Conservation (phyloP, 2,888 invertebrate species). For the Xestia sexstrigata region DNA sequence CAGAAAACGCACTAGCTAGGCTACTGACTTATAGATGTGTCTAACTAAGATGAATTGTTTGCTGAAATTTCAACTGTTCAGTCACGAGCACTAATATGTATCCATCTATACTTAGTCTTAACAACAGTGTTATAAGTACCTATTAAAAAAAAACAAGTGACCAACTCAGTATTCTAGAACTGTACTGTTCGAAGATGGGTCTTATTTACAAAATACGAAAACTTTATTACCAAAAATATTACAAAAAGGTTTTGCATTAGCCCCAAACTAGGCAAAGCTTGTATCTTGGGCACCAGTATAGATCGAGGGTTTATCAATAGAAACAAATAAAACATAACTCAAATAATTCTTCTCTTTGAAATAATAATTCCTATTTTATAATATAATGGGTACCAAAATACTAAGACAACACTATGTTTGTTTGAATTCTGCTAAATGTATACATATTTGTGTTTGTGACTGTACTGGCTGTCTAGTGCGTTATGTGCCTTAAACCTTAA, state of each 20-base stretch:
- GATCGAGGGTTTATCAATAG: too few species aligned
- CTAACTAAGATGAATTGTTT: not conserved
- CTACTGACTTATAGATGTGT: not conserved
- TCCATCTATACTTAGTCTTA: not conserved
- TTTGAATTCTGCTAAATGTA: not conserved
- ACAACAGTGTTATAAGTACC: too few species aligned
- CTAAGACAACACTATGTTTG: not conserved
- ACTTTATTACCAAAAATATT: too few species aligned
- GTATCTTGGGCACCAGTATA: too few species aligned
- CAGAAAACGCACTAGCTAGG: constrained; percentile 4
- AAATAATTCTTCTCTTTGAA: too few species aligned
- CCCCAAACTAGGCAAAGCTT: too few species aligned
- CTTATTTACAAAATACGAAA: too few species aligned
- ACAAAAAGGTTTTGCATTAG: too few species aligned
- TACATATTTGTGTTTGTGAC: not conserved
- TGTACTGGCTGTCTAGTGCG: constrained; percentile 28
- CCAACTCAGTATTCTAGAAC: too few species aligned
- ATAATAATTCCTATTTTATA: not conserved
- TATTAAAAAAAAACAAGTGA: too few species aligned
- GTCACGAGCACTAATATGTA: not conserved
- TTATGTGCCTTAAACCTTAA: constrained; percentile 15
- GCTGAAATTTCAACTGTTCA: not conserved
- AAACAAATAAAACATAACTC: too few species aligned
- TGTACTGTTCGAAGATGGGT: too few species aligned
- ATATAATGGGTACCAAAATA: not conserved